Conservation (phyloP, 2,113 vertebrate species). For the Penelope pileata region DNA sequence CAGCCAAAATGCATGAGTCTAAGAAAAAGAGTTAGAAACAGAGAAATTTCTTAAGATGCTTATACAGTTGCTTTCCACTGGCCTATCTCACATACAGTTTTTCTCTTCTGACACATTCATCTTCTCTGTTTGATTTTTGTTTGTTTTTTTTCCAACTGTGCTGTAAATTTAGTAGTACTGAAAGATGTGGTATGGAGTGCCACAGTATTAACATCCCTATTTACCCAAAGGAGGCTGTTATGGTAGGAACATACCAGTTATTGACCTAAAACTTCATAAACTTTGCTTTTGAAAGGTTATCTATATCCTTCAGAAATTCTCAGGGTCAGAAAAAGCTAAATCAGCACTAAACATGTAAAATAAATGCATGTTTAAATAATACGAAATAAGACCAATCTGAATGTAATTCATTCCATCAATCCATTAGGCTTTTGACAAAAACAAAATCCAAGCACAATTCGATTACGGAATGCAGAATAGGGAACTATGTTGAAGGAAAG, state of each 20-base stretch:
- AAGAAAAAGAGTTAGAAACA: neutral
- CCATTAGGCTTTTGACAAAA: neutral
- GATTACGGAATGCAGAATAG: neutral
- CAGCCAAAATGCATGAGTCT: neutral
- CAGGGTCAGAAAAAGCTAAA: neutral
- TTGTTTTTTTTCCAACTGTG: neutral
- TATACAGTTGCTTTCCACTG: neutral
- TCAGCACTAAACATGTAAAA: neutral
- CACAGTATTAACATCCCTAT: neutral
- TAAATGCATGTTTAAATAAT: neutral
- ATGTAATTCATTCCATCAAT: neutral
- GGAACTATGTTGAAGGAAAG: neutral
- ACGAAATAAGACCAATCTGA: neutral
- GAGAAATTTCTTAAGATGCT: neutral
- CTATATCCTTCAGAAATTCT: neutral
- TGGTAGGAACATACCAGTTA: neutral
- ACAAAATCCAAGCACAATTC: neutral
- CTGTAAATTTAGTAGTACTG: neutral
- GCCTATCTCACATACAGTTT: neutral
- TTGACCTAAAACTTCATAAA: neutral
- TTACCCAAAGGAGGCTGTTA: neutral
- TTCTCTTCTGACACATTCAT: neutral
- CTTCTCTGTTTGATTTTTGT: neutral
- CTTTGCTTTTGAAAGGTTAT: neutral
- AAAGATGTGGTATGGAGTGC: neutral